Evolutionary conservation across 64 coral and sea anemone genomes (phyloP).

Genomic region (Montipora efflorescens): DNA sequence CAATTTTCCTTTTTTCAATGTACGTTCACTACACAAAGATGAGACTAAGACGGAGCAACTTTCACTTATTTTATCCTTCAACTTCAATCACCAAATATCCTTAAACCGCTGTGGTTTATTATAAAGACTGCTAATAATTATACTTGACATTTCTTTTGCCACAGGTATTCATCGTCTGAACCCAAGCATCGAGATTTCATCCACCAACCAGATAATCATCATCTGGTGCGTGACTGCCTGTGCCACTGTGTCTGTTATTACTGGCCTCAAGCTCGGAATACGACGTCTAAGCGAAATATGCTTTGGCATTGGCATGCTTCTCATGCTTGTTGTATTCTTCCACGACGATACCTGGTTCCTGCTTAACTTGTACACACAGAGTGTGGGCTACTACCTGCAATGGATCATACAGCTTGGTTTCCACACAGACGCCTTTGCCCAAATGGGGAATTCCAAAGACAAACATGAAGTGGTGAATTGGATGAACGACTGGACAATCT

Average conservation of each 20-base stretch:
- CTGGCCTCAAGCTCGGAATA: conserved; percentile 41
- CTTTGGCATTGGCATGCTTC: conserved; percentile 48
- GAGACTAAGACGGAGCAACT: too few relatives aligned
- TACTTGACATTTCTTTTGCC: neutral
- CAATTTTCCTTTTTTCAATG: too few relatives aligned
- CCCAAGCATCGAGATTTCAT: conserved; percentile 3
- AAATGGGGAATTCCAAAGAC: conserved; percentile 44
- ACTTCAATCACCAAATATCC: too few relatives aligned
- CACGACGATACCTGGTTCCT: conserved; percentile 59
- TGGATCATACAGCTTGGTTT: conserved; percentile 57
- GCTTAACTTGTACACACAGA: conserved; percentile 46
- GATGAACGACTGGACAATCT: conserved; percentile 59
- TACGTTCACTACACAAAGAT: too few relatives aligned
- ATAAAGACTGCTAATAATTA: neutral
- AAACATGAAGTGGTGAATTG: conserved; percentile 8
- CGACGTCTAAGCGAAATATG: conserved; percentile 48
- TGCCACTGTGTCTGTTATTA: conserved; percentile 48
- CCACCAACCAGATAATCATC: conserved; percentile 49
- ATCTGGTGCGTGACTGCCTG: conserved; percentile 47
- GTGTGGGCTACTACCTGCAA: conserved; percentile 47
- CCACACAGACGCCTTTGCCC: conserved; percentile 48
- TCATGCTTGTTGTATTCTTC: conserved; percentile 62
- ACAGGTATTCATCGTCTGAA: conserved; percentile 22
- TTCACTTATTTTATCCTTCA: too few relatives aligned
- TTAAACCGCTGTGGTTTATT: neutral